Evolutionary conservation across 1,140 invertebrate species (phyloP).

Genomic region (Leptopilina clavipes): DNA sequence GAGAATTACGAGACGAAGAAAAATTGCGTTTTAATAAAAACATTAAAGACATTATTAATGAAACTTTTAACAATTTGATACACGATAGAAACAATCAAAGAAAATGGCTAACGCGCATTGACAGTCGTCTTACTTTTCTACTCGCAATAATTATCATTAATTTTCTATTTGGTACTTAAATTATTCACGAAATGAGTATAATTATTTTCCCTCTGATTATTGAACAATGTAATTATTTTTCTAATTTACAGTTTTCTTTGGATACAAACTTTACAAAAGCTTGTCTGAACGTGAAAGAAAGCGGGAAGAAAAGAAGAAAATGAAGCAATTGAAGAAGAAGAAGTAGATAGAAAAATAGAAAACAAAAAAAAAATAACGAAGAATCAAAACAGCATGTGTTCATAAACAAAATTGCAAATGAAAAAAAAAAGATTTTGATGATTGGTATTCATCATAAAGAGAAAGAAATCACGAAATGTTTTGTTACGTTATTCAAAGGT

Average conservation of each 20-base stretch:
- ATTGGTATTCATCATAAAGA: neutral
- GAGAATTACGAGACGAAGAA: constrained; percentile 64
- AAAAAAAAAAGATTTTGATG: neutral
- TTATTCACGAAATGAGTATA: neutral
- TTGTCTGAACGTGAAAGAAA: constrained; percentile 74
- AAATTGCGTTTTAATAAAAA: constrained; percentile 64
- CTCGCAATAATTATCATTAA: constrained; percentile 40
- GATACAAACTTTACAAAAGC: constrained; percentile 87
- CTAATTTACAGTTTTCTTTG: constrained; percentile 85
- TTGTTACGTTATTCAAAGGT: constrained; percentile 30
- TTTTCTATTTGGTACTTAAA: constrained; percentile 43
- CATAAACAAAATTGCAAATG: neutral
- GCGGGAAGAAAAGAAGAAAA: constrained; percentile 78
- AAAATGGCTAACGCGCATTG: neutral
- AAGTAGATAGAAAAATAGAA: constrained; percentile 68
- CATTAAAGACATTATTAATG: constrained; percentile 57
- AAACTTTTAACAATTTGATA: constrained; percentile 21
- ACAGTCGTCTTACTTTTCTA: neutral
- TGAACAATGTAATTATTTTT: constrained; percentile 48
- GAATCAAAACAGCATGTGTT: neutral
- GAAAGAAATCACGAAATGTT: neutral
- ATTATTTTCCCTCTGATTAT: neutral
- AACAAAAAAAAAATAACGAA: neutral
- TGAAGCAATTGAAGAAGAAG: constrained; percentile 75
- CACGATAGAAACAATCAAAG: neutral